Evolutionary conservation across 2,113 vertebrate species (phyloP).

Genomic region (Monarcha castaneiventris): DNA sequence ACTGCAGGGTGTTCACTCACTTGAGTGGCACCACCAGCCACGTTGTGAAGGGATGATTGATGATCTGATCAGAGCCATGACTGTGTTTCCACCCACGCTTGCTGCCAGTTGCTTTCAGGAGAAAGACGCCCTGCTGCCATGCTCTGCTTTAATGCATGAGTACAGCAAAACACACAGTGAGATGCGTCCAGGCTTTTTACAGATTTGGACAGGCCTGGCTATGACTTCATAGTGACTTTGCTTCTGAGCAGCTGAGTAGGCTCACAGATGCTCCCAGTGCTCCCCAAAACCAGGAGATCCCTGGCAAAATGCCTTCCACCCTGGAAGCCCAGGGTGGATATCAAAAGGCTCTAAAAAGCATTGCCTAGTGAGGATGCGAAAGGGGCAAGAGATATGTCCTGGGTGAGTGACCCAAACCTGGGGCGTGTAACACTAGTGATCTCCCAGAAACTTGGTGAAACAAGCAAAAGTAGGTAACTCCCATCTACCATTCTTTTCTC

Average conservation of each 20-base stretch:
- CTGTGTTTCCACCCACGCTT: not conserved
- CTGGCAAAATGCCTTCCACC: not conserved
- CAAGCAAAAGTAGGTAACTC: not conserved
- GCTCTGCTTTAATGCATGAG: not conserved
- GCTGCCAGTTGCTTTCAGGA: constrained; percentile 13
- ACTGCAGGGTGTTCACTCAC: not conserved
- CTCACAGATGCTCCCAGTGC: not conserved
- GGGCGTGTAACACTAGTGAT: not conserved
- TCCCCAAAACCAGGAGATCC: not conserved
- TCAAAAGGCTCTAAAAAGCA: not conserved
- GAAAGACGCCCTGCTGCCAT: not conserved
- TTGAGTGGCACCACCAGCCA: not conserved
- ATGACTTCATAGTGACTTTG: not conserved
- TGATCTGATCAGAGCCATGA: not conserved
- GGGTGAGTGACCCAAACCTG: not conserved
- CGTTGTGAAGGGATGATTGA: not conserved
- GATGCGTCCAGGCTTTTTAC: not conserved
- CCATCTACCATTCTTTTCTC: not conserved
- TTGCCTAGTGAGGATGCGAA: not conserved
- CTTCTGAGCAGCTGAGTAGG: not conserved
- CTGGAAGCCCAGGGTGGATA: not conserved
- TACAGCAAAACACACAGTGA: not conserved
- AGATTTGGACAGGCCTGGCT: not conserved
- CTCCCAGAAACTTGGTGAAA: not conserved
- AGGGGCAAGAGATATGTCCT: not conserved